Conservation (phyloP, 2,888 invertebrate genomes). For the Schizaphis graminum region DNA sequence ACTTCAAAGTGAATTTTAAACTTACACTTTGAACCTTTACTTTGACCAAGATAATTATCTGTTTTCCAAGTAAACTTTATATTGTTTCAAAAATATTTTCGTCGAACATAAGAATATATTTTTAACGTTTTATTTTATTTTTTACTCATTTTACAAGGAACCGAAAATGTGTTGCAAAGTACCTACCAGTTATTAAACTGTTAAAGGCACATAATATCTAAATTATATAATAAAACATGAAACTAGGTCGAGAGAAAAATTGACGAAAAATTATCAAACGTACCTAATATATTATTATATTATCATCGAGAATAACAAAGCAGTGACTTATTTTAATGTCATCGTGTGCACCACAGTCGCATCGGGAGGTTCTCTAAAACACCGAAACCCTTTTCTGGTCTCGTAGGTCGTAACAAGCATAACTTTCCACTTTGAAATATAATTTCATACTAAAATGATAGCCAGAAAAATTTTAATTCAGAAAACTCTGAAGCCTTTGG, state of each 20-base stretch:
- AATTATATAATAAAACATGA: not conserved
- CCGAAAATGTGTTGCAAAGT: not conserved
- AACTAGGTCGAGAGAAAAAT: constrained; percentile 11
- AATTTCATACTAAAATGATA: constrained; percentile 34
- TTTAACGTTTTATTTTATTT: not conserved
- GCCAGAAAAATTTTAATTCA: not conserved
- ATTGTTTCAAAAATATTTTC: not conserved
- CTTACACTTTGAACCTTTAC: not conserved
- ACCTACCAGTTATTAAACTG: not conserved
- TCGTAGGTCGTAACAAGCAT: constrained; percentile 25
- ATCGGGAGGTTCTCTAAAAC: constrained; percentile 48
- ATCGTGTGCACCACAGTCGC: not conserved
- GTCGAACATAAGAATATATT: not conserved
- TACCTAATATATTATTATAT: not conserved
- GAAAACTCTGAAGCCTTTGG: not conserved
- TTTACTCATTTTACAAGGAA: not conserved
- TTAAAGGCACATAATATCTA: not conserved
- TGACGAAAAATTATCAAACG: constrained; percentile 23
- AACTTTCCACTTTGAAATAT: constrained; percentile 59
- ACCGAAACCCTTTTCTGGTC: constrained; percentile 46
- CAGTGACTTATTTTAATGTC: constrained; percentile 34
- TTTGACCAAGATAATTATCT: not conserved
- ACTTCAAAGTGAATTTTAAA: not conserved
- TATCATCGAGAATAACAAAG: not conserved
- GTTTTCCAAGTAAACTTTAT: not conserved